phyloP scores from a whole-genome alignment of 1,140 invertebrate genomes.

The Lethrus apterus region DNA sequence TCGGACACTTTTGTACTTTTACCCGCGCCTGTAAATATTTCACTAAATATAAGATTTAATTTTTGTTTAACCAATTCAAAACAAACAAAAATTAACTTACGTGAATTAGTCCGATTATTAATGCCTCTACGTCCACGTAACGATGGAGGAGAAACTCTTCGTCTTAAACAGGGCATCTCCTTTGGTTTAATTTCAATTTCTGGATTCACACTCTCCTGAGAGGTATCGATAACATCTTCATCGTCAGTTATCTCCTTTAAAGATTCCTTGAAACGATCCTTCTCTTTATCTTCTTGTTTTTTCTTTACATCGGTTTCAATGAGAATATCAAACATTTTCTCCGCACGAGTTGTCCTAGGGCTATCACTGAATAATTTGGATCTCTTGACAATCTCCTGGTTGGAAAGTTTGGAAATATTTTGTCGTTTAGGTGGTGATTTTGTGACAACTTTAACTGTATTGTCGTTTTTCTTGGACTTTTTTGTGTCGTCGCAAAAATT shows the following conservation, averaged over 20 bases:
- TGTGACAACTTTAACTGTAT: neutral
- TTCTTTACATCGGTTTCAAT: neutral
- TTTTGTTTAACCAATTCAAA: too few species aligned
- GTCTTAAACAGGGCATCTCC: neutral
- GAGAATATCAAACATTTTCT: conserved; percentile 4
- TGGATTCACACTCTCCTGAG: neutral
- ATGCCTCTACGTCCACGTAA: conserved; percentile 5
- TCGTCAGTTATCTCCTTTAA: neutral
- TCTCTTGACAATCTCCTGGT: conserved; percentile 11
- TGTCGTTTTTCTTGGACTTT: conserved; percentile 1
- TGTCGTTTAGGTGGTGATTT: conserved; percentile 3
- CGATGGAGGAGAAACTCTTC: conserved; percentile 10
- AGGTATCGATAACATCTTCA: conserved; percentile 1
- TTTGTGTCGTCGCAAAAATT: neutral
- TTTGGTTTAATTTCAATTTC: conserved; percentile 8
- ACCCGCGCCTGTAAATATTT: too few species aligned
- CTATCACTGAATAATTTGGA: conserved; percentile 7
- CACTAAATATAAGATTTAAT: too few species aligned
- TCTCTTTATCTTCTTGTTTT: neutral
- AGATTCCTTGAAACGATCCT: neutral
- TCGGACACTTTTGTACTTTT: too few species aligned
- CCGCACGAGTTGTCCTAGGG: neutral
- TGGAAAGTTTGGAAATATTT: conserved; percentile 4
- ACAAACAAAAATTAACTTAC: too few species aligned
- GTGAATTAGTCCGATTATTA: too few species aligned